Percentiles rank a stretch among this genome's conserved stretches.
Conservation (phyloP, 2,888 invertebrate species). For the Lacanobia wlatinum region DNA sequence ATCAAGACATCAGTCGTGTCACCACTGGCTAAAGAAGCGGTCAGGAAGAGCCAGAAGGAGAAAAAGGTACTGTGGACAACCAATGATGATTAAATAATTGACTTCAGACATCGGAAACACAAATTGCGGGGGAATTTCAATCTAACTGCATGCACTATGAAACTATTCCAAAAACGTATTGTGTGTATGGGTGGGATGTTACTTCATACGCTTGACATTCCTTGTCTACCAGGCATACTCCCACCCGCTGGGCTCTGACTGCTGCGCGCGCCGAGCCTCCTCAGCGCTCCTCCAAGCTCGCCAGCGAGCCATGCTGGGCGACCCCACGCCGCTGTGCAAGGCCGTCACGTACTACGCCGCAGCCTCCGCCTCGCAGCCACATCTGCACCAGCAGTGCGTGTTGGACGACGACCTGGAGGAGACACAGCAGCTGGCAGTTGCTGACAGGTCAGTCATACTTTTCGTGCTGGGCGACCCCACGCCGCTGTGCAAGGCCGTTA, state of each 20-base stretch:
- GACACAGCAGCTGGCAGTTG: no score
- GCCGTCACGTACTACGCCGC: slow-evolving; percentile 66
- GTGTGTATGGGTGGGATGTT: no score
- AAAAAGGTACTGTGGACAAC: slow-evolving; percentile 36
- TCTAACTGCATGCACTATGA: no score
- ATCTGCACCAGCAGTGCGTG: neutral
- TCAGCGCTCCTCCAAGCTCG: neutral
- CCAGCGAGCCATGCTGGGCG: neutral
- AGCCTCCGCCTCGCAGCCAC: slow-evolving; percentile 10
- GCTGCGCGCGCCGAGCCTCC: neutral
- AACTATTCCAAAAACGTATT: no score
- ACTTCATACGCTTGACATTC: no score
- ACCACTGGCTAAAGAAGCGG: slow-evolving; percentile 65
- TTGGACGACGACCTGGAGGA: neutral
- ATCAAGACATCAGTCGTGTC: slow-evolving; percentile 74
- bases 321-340: slow-evolving; percentile 44
- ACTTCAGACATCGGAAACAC: no score
- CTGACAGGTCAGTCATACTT: neutral
- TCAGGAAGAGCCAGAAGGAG: slow-evolving; percentile 6
- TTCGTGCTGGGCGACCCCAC: no score
- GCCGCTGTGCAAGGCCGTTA: slow-evolving; percentile 61
- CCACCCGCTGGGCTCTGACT: neutral
- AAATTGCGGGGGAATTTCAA: no score
- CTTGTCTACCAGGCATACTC: neutral
- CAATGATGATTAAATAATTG: no score